Evolutionary conservation across 1,140 invertebrate species (phyloP).

Genomic region (Popillia japonica): DNA sequence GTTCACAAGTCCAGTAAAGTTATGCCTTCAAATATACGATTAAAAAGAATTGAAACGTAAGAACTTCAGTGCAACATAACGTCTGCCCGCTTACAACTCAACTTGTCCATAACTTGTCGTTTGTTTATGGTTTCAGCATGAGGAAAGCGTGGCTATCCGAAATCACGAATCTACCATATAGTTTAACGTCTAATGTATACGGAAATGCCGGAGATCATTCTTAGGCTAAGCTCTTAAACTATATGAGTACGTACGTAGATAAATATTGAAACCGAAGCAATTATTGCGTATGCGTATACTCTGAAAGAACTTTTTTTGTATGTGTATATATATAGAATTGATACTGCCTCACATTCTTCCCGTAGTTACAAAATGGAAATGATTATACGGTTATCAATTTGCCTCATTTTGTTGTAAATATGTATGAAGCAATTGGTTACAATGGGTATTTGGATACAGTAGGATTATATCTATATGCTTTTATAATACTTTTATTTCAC

Average conservation of each 20-base stretch:
- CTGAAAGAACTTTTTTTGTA: no score
- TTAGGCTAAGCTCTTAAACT: not conserved
- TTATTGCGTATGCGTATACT: not conserved
- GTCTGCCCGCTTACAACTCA: not conserved
- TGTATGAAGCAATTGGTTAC: no score
- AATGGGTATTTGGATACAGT: no score
- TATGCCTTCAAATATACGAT: not conserved
- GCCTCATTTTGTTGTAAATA: no score
- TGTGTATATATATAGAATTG: no score
- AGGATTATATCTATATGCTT: no score
- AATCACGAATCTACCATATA: slow-evolving; percentile 2
- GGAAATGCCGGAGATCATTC: not conserved
- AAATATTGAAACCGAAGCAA: not conserved
- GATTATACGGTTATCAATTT: no score
- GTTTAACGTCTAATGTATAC: not conserved
- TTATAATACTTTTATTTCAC: no score
- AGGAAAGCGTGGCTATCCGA: slow-evolving; percentile 17
- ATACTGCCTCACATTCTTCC: no score
- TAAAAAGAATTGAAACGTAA: not conserved
- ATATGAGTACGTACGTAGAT: not conserved
- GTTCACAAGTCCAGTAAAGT: not conserved
- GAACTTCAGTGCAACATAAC: slow-evolving; percentile 4
- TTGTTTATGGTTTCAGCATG: slow-evolving; percentile 24
- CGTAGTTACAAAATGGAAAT: no score
- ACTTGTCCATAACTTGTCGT: slow-evolving; percentile 12